Base-by-base conservation (phyloP, 2,113 vertebrate genomes). In the Nematolebias whitei region DNA sequence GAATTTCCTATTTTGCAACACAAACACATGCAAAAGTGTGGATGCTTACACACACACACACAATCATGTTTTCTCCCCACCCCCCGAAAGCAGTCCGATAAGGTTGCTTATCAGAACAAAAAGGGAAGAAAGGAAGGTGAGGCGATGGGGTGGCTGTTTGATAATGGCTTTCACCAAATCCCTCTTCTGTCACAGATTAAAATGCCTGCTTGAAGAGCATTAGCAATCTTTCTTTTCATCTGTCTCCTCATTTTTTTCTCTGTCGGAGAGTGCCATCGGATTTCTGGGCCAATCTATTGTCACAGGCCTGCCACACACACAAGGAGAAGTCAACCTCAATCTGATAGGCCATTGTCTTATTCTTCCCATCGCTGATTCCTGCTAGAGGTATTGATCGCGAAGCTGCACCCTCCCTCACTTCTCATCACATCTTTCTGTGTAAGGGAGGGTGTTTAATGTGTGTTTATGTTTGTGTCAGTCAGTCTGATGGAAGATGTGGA, bases 141-240 rank as follows among this genome's bases (percentile, higher is more conserved):
- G 60, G 32, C 23, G 60, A 29, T 75, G 86, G 87, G 60, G 52
- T 73, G 22, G 77, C 87, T 71, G 86, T 91, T 92, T 94, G 93
- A 95, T 95, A 96, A 96, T 93, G 94, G 93, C 92, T 94, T 94
- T 94, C 93, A 94, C 92, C 91, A 95, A 94, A 95, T 95, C 94
- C 93, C 92, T 88, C 43, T 91, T 92, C 93, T 95, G 93, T 92
- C 93, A 94, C 93, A 95, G 94, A 95, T 95, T 96, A 95, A 93
- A 95, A 93, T 83, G 89, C 90, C 62, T 67, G 81, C 92, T 92
- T 91, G 90, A 83, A 89, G 91, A 94, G 92, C 91, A 93, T 95
- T 95, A 94, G 93, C 91, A 93, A 92, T 92, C 94, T 92, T 91
- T 88, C 92, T 93, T 92, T 92, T 92, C 90, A 91, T 92, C 91